phyloP scores from a whole-genome alignment of 2,797 vertebrate species.

The Leptodactylus fallax region DNA sequence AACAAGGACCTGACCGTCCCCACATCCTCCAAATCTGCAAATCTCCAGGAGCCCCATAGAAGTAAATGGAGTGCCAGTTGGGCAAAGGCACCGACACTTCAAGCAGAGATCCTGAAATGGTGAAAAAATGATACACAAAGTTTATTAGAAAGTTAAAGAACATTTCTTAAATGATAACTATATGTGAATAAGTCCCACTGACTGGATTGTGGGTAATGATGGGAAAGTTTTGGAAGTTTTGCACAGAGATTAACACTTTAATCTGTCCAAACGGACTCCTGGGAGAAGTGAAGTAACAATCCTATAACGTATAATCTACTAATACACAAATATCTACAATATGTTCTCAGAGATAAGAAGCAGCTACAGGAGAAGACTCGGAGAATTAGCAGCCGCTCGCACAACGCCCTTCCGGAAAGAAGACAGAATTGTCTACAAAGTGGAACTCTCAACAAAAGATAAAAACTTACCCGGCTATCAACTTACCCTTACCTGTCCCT shows the following conservation, averaged over 20 bases:
- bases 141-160: neutral
- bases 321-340: neutral
- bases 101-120: neutral
- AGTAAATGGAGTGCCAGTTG: no score
- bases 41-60: no score
- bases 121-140: no score
- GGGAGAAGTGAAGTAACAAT: neutral
- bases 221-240: neutral
- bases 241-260: neutral
- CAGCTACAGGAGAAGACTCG: neutral
- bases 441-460: neutral
- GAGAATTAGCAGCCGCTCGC: neutral
- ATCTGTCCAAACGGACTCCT: neutral
- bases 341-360: neutral
- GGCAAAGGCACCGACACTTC: neutral
- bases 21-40: no score
- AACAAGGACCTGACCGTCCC: no score
- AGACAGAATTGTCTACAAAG: neutral
- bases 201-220: neutral
- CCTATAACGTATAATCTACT: neutral
- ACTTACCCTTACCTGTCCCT: no score
- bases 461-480: no score
- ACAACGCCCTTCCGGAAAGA: neutral
- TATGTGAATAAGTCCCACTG: no score
- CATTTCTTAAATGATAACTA: neutral